A percentile compares a stretch with the other conserved stretches of the same genome.
These are phyloP conservation scores for Melanotaenia pygmaea DNA, from an alignment of 2,797 vertebrate species.

Conservation along the genomic window DNA sequence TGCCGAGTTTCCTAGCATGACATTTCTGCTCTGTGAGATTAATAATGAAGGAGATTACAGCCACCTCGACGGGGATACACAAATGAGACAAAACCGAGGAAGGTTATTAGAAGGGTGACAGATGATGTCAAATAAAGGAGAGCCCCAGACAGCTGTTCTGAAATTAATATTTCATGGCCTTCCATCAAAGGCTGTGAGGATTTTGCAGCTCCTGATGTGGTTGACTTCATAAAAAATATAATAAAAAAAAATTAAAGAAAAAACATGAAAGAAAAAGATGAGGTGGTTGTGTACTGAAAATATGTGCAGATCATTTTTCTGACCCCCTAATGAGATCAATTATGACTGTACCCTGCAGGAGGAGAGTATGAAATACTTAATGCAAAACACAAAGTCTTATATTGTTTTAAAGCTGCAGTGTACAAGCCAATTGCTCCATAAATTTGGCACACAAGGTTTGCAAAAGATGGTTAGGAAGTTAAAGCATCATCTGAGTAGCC, in stretches of 20 bases:
- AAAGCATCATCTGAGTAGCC: slow-evolving; percentile 19
- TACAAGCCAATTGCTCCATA: slow-evolving; percentile 26
- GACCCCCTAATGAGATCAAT: slow-evolving; percentile 56
- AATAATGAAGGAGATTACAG: slow-evolving; percentile 85
- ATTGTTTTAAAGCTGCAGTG: slow-evolving; percentile 29
- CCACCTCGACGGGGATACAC: slow-evolving; percentile 73
- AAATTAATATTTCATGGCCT: slow-evolving; percentile 80
- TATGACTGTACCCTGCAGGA: slow-evolving; percentile 40
- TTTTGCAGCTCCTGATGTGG: slow-evolving; percentile 27
- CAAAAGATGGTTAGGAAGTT: not conserved
- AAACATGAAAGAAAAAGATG: slow-evolving; percentile 20
- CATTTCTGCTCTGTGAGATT: slow-evolving; percentile 81
- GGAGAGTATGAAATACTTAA: slow-evolving; percentile 37
- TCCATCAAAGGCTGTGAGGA: slow-evolving; percentile 70
- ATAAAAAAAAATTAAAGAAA: no score
- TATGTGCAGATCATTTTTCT: slow-evolving; percentile 47
- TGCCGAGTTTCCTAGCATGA: slow-evolving; percentile 66
- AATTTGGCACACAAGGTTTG: slow-evolving; percentile 14
- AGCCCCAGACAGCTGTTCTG: slow-evolving; percentile 71
- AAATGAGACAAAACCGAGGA: slow-evolving; percentile 77
- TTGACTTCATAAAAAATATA: slow-evolving; percentile 42
- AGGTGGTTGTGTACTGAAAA: slow-evolving; percentile 10
- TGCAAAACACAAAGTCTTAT: slow-evolving; percentile 37
- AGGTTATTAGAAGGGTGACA: slow-evolving; percentile 79
- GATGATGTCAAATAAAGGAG: slow-evolving; percentile 71